These are phyloP conservation scores for Colius striatus DNA, from an alignment of 2,113 vertebrate species.

Conservation along the genomic window DNA sequence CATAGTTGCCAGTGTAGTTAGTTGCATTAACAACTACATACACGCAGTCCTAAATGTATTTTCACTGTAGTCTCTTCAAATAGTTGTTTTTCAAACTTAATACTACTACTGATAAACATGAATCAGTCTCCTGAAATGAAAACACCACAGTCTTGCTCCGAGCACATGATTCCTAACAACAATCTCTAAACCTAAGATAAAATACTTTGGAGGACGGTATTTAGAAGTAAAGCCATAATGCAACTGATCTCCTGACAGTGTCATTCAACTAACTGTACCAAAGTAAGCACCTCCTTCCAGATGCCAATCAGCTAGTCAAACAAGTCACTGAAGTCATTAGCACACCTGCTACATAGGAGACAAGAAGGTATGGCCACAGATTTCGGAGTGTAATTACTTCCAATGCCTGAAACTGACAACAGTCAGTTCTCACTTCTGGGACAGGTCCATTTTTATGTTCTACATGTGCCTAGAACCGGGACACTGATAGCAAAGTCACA, in stretches of 20 bases:
- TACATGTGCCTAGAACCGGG: neutral
- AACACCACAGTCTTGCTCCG: neutral
- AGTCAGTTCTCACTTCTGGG: rapidly evolving
- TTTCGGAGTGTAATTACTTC: neutral
- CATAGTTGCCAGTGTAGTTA: neutral
- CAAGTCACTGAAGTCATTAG: neutral
- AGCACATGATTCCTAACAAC: neutral
- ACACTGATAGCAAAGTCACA: neutral
- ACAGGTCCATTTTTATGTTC: neutral
- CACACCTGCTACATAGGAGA: neutral
- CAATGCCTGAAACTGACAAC: rapidly evolving
- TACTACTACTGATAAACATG: neutral
- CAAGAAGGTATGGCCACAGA: neutral
- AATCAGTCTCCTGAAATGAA: neutral
- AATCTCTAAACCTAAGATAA: neutral
- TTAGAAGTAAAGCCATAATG: neutral
- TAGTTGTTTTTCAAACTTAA: neutral
- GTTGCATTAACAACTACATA: neutral
- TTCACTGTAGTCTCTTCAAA: neutral
- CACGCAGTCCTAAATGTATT: neutral
- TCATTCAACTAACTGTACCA: rapidly evolving
- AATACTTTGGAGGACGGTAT: neutral
- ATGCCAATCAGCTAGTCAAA: neutral
- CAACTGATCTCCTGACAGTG: neutral
- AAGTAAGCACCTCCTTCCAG: neutral